These are phyloP conservation scores for Helicolenus hilgendorfi DNA, from an alignment of 2,797 vertebrate genomes.

Conservation along the genomic window DNA sequence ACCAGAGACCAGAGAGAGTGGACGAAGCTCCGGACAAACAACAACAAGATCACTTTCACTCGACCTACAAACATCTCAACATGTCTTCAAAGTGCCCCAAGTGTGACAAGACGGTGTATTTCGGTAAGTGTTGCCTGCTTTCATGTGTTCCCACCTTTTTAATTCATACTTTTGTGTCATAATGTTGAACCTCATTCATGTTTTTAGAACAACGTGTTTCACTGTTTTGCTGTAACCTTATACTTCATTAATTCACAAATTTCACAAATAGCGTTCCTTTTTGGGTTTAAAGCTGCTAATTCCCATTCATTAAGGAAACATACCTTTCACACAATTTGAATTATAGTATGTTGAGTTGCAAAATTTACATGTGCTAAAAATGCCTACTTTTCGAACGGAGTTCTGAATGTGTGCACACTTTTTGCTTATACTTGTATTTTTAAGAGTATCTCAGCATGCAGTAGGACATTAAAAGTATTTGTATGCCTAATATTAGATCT, in stretches of 20 bases:
- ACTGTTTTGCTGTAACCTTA: neutral
- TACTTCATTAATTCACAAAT: neutral
- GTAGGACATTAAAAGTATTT: neutral
- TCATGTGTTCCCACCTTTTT: neutral
- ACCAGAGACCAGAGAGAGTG: constrained; percentile 23
- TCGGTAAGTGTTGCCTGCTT: constrained; percentile 91
- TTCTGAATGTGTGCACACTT: neutral
- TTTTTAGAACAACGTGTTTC: neutral
- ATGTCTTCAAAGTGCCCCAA: constrained; percentile 98
- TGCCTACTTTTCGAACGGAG: neutral
- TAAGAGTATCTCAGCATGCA: neutral
- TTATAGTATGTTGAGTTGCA: neutral
- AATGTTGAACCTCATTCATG: neutral
- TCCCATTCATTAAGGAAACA: constrained; percentile 23
- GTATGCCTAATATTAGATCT: neutral
- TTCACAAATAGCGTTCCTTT: fast-evolving
- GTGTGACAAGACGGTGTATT: constrained; percentile 98
- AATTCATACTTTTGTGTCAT: constrained; percentile 23
- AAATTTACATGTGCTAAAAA: neutral
- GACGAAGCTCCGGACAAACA: constrained; percentile 6
- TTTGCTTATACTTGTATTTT: neutral
- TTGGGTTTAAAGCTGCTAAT: neutral
- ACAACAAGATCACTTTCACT: constrained; percentile 31
- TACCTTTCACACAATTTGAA: neutral
- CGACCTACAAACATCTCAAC: constrained; percentile 35